A percentile compares a stretch with the other conserved stretches of the same genome.
These are phyloP conservation scores for Psophia crepitans DNA, from an alignment of 2,113 vertebrate species.

Conservation along the genomic window DNA sequence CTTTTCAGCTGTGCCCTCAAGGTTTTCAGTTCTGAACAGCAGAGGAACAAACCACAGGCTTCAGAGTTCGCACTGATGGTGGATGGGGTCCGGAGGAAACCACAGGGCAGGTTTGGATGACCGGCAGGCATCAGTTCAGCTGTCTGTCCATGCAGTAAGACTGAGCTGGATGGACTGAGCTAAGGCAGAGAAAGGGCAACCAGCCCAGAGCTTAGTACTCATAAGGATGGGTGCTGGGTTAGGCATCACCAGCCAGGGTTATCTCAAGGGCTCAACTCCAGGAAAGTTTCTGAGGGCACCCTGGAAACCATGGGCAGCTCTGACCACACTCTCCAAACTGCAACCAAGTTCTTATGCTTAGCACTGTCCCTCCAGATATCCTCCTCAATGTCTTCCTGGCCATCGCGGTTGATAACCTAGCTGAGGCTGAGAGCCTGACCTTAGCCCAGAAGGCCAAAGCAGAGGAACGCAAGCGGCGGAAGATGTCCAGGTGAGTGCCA, in stretches of 20 bases:
- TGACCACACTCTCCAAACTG: background rate
- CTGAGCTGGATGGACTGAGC: background rate
- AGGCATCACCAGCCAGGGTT: background rate
- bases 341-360: conserved; percentile 68
- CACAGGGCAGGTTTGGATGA: background rate
- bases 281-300: background rate
- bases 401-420: conserved; percentile 95
- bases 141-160: background rate
- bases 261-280: background rate
- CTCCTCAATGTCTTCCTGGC: conserved; percentile 97
- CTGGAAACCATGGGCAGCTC: background rate
- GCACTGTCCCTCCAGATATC: conserved; percentile 79
- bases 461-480: conserved; percentile 86
- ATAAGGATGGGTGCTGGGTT: background rate
- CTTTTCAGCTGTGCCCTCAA: background rate
- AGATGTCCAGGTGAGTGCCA: conserved; percentile 81
- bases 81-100: background rate
- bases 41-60: background rate
- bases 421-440: conserved; percentile 93
- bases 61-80: background rate
- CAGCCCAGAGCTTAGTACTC: background rate
- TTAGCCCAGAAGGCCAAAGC: conserved; percentile 94
- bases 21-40: background rate
- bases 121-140: background rate
- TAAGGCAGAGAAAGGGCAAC: background rate